Base-by-base conservation (phyloP, 2,113 vertebrate genomes). In the Ceratotherium simum region DNA sequence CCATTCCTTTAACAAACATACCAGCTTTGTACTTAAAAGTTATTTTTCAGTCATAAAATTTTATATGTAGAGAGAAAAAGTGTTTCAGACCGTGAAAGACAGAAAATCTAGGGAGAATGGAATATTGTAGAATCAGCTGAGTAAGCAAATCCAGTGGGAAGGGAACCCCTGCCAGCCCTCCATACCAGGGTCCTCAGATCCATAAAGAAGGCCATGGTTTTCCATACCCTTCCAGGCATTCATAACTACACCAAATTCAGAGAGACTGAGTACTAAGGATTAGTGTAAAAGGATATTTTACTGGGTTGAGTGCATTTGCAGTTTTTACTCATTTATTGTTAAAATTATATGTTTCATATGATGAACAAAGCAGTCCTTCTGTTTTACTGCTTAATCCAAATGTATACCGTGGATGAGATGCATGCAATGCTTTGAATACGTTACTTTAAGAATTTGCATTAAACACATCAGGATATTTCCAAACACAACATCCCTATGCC, bases 341-440 rank as follows among this genome's bases (percentile, higher is more conserved):
- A 96, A 51, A 76, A 85, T 76, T 9, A 90, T 58, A 46, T 58
- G 33, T 54, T 94, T 96, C 39, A 12, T 42, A n/a, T n/a, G 60
- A 65, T 69, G 39, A 51, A 60, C 9, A 33, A 69, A 76, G 18
- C n/a, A 87, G 89, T 67, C 46, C 62, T 92, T 65, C 18, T 73
- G 70, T 76, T 14, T 60, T 51, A 5, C 6, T 73, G 39, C 56
- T 94, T n/a, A 58, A n/a, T 94, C 83, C 56, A 98, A 96, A 96
- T 51, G 84, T 3, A 29, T 36, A n/a, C 29, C 65, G 29, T 33
- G 6, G 0, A 89, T 73, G n/a, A 96, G 95, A 93, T 17, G 5
- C 0, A 8, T 25, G 58, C 0, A 46, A 1, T 51, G 9, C 18
- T 92, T 90, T 82, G 88, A 97, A 70, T 0, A 0, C 4, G 2